These are phyloP conservation scores for Halocaridina rubra DNA, from an alignment of 2,888 invertebrate genomes.

Conservation along the genomic window DNA sequence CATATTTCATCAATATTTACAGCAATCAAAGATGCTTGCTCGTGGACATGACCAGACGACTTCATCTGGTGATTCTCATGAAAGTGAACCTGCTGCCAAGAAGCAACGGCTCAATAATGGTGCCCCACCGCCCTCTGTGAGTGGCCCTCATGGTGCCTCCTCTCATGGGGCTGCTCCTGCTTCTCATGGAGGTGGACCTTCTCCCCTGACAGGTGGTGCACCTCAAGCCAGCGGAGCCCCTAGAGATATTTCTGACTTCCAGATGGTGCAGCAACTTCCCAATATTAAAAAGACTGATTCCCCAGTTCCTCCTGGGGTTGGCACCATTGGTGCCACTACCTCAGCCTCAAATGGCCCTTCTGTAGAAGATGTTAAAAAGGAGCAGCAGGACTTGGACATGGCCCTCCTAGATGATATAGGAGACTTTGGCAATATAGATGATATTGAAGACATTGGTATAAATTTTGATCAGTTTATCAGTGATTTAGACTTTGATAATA, in stretches of 20 bases:
- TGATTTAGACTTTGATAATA: conserved; percentile 59
- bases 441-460: conserved; percentile 56
- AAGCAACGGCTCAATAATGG: conserved; percentile 59
- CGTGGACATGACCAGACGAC: conserved; percentile 60
- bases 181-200: conserved; percentile 12
- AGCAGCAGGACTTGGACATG: conserved; percentile 46
- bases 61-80: conserved; percentile 53
- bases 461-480: conserved; percentile 61
- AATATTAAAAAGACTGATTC: conserved; percentile 59
- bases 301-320: conserved; percentile 33
- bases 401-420: conserved; percentile 49
- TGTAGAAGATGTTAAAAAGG: conserved; percentile 46
- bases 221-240: conserved; percentile 35
- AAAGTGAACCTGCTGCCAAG: conserved; percentile 61
- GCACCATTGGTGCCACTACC: conserved; percentile 24
- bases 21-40: conserved; percentile 63
- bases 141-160: conserved; percentile 26
- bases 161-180: conserved; percentile 24
- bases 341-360: conserved; percentile 26
- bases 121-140: conserved; percentile 13
- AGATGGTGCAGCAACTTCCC: conserved; percentile 61
- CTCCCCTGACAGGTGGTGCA: conserved; percentile 27
- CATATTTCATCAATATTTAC: conserved; percentile 6
- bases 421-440: conserved; percentile 50
- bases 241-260: conserved; percentile 53